Evolutionary conservation across 1,140 invertebrate species (phyloP).

Genomic region (roundworm (Caenorhabditis elegans)): WBcel235 BX284606.5:9569001-9569500

Average conservation of each 20-base stretch:
- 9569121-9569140: too few relatives aligned
- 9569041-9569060: neutral
- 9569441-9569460: slow-evolving; percentile 16
- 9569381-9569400: neutral
- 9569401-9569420: slow-evolving; percentile 18
- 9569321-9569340: too few relatives aligned
- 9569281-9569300: too few relatives aligned
- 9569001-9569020: neutral
- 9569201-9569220: too few relatives aligned
- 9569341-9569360: neutral
- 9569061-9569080: neutral
- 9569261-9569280: too few relatives aligned
- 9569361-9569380: neutral
- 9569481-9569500: neutral
- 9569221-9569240: too few relatives aligned
- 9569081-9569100: neutral
- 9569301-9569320: too few relatives aligned
- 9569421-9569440: slow-evolving; percentile 20
- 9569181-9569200: too few relatives aligned
- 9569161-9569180: neutral
- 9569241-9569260: too few relatives aligned
- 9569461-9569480: slow-evolving; percentile 4
- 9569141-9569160: neutral
- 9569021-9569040: neutral
- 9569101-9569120: neutral